Conservation (phyloP, 2,113 vertebrate species). For the Salvelinus namaycush region DNA sequence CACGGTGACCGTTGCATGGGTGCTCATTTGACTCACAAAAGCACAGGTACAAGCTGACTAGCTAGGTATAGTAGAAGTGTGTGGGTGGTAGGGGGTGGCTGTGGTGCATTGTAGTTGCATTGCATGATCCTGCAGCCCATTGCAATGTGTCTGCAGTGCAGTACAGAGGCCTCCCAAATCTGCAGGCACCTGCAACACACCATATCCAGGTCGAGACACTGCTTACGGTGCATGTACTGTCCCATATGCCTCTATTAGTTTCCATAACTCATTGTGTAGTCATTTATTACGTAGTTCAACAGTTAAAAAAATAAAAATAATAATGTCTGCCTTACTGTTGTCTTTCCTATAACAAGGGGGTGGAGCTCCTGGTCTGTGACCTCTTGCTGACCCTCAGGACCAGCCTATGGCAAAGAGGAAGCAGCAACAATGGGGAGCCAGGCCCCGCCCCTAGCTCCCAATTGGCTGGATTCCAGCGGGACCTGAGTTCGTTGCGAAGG, state of each 20-base stretch:
- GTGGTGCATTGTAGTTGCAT: slow-evolving; percentile 69
- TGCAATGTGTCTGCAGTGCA: slow-evolving; percentile 99
- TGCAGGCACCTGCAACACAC: slow-evolving; percentile 54
- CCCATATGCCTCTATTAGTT: neutral
- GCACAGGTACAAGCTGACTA: neutral
- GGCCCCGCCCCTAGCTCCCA: slow-evolving; percentile 83
- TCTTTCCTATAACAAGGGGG: slow-evolving; percentile 71
- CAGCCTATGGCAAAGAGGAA: slow-evolving; percentile 90
- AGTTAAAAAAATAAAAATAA: too few species aligned
- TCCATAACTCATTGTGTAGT: neutral
- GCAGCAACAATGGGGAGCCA: slow-evolving; percentile 82
- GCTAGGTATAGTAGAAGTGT: slow-evolving; percentile 9
- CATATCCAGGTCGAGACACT: neutral
- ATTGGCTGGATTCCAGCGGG: slow-evolving; percentile 92
- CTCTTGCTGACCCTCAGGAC: slow-evolving; percentile 91
- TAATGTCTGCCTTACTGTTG: neutral
- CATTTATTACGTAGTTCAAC: neutral
- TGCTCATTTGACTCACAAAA: too few species aligned
- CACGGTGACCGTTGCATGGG: too few species aligned
- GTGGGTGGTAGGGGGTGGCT: slow-evolving; percentile 64
- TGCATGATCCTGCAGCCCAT: slow-evolving; percentile 85
- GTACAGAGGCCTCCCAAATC: slow-evolving; percentile 82
- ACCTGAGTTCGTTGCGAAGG: slow-evolving; percentile 90
- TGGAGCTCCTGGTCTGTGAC: slow-evolving; percentile 92
- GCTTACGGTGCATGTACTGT: neutral